phyloP scores from a whole-genome alignment of 2,113 vertebrate genomes.

The Anoura caudifer region DNA sequence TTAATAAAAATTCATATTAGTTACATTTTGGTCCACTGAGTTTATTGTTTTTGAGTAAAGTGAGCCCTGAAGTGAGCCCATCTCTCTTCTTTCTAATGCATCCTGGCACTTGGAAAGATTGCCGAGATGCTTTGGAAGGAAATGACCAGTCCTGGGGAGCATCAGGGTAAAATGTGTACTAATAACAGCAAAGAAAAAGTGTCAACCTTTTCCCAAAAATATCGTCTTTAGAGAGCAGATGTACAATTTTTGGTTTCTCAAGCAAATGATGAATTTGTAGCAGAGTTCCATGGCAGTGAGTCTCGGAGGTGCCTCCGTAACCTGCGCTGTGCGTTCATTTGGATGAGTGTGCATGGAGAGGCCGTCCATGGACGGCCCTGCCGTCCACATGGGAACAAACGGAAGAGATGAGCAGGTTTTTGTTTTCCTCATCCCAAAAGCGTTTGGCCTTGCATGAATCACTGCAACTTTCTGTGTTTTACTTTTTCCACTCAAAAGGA shows the following conservation, averaged over 20 bases:
- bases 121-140: neutral
- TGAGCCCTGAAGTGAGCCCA: neutral
- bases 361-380: neutral
- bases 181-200: neutral
- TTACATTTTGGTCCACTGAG: constrained; percentile 5
- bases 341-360: neutral
- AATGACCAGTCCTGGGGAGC: neutral
- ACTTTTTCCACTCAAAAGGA: neutral
- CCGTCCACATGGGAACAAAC: neutral
- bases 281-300: neutral
- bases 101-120: neutral
- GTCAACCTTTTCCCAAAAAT: neutral
- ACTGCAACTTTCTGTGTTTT: neutral
- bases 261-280: neutral
- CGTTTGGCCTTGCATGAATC: neutral
- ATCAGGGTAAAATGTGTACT: neutral
- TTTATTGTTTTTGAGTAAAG: neutral
- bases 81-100: neutral
- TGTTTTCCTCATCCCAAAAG: neutral
- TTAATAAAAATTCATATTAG: neutral
- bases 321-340: neutral
- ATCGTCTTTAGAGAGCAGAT: neutral
- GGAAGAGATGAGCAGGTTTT: neutral
- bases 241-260: neutral
- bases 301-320: neutral